phyloP scores from a whole-genome alignment of 2,797 vertebrate species.

The Molossus molossus region DNA sequence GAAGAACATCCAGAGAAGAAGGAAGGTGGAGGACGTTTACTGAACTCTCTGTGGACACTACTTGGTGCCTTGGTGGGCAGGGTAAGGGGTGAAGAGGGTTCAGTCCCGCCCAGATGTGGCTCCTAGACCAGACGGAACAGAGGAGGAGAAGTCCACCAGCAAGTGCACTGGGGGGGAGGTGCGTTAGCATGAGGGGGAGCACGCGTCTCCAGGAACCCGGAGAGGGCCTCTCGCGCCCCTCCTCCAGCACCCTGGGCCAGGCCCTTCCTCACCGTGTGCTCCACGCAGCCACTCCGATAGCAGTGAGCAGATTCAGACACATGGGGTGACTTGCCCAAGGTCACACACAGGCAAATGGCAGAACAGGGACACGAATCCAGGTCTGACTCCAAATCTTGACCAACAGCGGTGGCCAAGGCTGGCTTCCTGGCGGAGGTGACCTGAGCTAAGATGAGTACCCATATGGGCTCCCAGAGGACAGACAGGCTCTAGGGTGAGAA shows the following conservation, averaged over 20 bases:
- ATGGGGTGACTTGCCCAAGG: not conserved
- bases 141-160: fast-evolving
- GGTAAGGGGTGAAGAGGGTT: fast-evolving
- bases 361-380: not conserved
- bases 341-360: not conserved
- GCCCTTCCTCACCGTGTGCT: fast-evolving
- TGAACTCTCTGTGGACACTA: too few species aligned
- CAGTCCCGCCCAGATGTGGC: not conserved
- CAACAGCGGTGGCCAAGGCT: not conserved
- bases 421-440: not conserved
- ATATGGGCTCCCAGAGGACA: not conserved
- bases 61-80: not conserved
- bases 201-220: fast-evolving
- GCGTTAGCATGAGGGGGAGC: fast-evolving
- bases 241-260: not conserved
- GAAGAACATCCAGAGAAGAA: not conserved
- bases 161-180: fast-evolving
- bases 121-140: not conserved
- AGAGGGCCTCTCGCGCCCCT: fast-evolving
- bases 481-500: not conserved
- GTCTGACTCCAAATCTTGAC: not conserved
- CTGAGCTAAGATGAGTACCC: fast-evolving
- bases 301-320: fast-evolving
- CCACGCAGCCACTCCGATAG: too few species aligned
- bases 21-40: not conserved